Conservation (phyloP, 2,888 invertebrate species). For the Caenorhabditis japonica region DNA sequence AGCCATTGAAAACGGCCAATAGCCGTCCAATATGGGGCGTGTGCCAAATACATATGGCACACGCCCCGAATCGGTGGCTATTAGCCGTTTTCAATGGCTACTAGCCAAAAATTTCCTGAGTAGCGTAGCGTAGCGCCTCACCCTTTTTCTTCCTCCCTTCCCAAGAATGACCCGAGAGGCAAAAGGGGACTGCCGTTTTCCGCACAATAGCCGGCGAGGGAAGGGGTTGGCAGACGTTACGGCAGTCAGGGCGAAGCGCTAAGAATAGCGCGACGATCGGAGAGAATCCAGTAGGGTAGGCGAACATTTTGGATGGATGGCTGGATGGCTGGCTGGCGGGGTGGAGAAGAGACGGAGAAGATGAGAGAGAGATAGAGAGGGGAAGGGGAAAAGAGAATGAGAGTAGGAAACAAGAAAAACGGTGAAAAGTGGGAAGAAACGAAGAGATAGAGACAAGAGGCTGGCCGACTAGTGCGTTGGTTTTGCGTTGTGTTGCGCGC, state of each 20-base stretch:
- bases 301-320: conserved; percentile 35
- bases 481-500: conserved; percentile 57
- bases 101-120: no score
- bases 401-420: conserved; percentile 1
- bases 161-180: no score
- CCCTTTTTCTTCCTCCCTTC: no score
- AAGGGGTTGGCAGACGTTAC: conserved; percentile 28
- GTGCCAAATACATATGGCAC: no score
- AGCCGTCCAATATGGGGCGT: no score
- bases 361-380: conserved; percentile 6
- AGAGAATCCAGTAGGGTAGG: conserved; percentile 14
- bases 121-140: no score
- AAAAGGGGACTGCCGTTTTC: no score
- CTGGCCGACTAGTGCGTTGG: conserved; percentile 53
- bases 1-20: no score
- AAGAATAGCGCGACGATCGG: conserved; percentile 4
- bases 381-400: conserved; percentile 1
- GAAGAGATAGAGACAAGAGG: conserved; percentile 9
- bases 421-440: conserved; percentile 1
- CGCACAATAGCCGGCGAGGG: conserved; percentile 39
- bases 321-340: conserved; percentile 6
- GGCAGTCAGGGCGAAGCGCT: conserved; percentile 1
- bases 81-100: no score
- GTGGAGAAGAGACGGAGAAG: conserved; percentile 13
- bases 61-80: no score